Conservation (phyloP, 2,888 invertebrate species). For the Pterobdella sp. region DNA sequence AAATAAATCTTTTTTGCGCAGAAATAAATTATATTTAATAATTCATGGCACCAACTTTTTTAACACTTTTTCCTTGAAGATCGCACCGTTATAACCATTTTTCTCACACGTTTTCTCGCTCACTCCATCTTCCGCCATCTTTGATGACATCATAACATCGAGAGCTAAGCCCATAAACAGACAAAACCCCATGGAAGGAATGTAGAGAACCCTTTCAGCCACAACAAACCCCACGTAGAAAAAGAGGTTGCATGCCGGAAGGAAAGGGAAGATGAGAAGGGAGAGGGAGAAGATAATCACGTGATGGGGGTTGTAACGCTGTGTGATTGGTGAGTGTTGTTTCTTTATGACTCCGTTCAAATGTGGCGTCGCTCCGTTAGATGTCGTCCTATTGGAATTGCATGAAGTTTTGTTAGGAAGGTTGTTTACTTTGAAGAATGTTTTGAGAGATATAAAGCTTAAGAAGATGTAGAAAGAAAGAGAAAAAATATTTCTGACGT, state of each 20-base stretch:
- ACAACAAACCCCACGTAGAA: constrained; percentile 97
- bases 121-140: too few species aligned
- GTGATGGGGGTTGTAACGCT: background rate
- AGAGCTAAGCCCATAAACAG: constrained; percentile 64
- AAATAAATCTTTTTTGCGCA: too few species aligned
- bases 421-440: background rate
- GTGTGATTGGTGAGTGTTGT: background rate
- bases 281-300: constrained; percentile 53
- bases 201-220: constrained; percentile 87
- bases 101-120: too few species aligned
- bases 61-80: background rate
- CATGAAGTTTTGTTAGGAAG: constrained; percentile 3
- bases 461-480: constrained; percentile 63
- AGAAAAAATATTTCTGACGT: constrained; percentile 70
- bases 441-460: constrained; percentile 34
- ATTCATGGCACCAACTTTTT: too few species aligned
- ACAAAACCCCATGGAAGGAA: constrained; percentile 91
- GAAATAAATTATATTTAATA: too few species aligned
- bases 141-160: constrained; percentile 39
- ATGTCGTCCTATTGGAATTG: too few species aligned
- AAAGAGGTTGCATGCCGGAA: constrained; percentile 89
- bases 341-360: background rate
- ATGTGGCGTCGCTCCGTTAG: background rate
- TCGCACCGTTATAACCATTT: too few species aligned
- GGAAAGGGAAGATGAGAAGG: constrained; percentile 79